Evolutionary conservation across 2,797 vertebrate genomes (phyloP), one percentile per base, ranked within the genome.

Genomic region (Todus mexicanus): DNA sequence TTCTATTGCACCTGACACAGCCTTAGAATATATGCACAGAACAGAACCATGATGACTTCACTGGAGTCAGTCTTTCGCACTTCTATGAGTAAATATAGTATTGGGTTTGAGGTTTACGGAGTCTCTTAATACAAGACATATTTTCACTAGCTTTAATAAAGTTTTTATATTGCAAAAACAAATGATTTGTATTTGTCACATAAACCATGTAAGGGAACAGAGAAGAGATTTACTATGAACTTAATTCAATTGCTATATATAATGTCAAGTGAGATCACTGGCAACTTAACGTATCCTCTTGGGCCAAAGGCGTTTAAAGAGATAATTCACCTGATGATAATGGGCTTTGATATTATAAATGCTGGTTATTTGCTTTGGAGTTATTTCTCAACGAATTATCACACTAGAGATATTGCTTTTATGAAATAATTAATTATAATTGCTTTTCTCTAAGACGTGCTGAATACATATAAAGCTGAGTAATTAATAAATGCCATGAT

Each of bases 271-370:
- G 90, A 76, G 38, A 87, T 83, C 61, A 63, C 33, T 72, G 48
- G 37, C 20, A 86, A 63, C 18, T 35, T 47, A 85, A 91, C 65
- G 56, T 15, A 70, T 70, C 51, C 42, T 84, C 66, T 78, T 70
- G 27, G 76, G 84, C 14, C 17, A 81, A 85, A 93, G 64, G 85
- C 92, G 85, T 70, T 92, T 79, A 78, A 78, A 88, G 56, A 95
- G 66, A 75, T 90, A 95, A 93, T 75, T 91, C 66, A 88, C 60
- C 26, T 60, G 74, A 81, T 16, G 26, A 31, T 72, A 93, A 93
- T 45, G 19, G 21, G 31, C 29, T 81, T 81, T 48, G 51, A 84
- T 38, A 88, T 66, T 84, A 77, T 42, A 81, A 85, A 81, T 66
- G 47, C 5, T 71, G 53, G 47, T 74, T 79, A 78, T 81, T 95